Evolutionary conservation across 2,113 vertebrate genomes (phyloP).

Genomic region (Elgaria multicarinata): DNA sequence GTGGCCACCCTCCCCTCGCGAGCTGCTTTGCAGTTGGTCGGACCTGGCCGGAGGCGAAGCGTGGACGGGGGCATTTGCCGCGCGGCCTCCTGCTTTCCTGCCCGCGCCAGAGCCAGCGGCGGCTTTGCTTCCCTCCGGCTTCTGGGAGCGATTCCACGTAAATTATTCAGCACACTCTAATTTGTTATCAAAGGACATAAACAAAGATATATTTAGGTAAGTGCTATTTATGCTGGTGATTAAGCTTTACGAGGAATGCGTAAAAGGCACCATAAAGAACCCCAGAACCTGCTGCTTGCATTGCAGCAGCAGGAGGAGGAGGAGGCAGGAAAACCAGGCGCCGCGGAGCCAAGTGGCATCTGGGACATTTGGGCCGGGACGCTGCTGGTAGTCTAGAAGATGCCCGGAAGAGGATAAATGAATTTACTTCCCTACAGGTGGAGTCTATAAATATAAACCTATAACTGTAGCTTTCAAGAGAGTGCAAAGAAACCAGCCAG

Average conservation of each 20-base stretch:
- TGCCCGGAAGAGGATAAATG: background rate
- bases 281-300: background rate
- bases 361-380: background rate
- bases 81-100: background rate
- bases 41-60: no score
- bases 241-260: conserved; percentile 13
- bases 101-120: background rate
- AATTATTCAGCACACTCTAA: conserved; percentile 12
- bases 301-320: background rate
- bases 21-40: background rate
- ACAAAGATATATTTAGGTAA: conserved; percentile 26
- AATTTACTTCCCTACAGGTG: conserved; percentile 10
- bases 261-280: conserved; percentile 10
- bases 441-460: conserved; percentile 2
- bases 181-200: conserved; percentile 26
- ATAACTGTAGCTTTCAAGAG: background rate
- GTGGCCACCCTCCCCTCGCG: background rate
- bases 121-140: background rate
- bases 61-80: no score
- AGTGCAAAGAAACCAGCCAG: background rate
- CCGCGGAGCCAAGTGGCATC: background rate
- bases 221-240: conserved; percentile 28
- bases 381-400: background rate
- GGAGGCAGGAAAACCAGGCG: background rate
- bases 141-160: conserved; percentile 6